These are phyloP conservation scores for Gallinago solitaria DNA, from an alignment of 2,797 vertebrate genomes.

Conservation along the genomic window DNA sequence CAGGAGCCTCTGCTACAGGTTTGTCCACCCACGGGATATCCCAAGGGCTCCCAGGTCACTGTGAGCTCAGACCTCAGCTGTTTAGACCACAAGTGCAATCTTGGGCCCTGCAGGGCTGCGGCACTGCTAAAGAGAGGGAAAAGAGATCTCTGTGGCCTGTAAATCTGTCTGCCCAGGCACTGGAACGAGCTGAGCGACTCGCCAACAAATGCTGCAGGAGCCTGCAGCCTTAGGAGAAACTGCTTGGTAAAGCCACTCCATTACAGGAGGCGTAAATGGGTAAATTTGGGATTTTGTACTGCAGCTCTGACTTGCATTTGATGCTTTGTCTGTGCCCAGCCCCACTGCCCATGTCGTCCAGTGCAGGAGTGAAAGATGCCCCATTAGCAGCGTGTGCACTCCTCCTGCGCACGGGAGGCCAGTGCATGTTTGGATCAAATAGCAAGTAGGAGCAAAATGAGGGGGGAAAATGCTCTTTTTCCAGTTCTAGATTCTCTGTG, in stretches of 20 bases:
- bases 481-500: neutral
- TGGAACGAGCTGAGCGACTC: neutral
- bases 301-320: neutral
- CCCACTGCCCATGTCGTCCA: fast-evolving
- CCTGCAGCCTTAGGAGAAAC: neutral
- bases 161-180: neutral
- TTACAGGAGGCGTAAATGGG: neutral
- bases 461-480: neutral
- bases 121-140: neutral
- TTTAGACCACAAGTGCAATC: neutral
- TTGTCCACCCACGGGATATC: neutral
- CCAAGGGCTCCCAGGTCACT: neutral
- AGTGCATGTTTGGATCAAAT: neutral
- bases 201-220: neutral
- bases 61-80: neutral
- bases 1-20: too few species aligned
- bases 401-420: neutral
- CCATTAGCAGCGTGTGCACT: fast-evolving
- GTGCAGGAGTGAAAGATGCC: neutral
- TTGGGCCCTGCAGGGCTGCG: neutral
- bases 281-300: neutral
- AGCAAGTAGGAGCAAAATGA: neutral
- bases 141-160: neutral
- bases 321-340: neutral
- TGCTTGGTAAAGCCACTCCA: neutral